These are phyloP conservation scores for Keiferia lycopersicella DNA, from an alignment of 2,888 invertebrate genomes.

Conservation along the genomic window DNA sequence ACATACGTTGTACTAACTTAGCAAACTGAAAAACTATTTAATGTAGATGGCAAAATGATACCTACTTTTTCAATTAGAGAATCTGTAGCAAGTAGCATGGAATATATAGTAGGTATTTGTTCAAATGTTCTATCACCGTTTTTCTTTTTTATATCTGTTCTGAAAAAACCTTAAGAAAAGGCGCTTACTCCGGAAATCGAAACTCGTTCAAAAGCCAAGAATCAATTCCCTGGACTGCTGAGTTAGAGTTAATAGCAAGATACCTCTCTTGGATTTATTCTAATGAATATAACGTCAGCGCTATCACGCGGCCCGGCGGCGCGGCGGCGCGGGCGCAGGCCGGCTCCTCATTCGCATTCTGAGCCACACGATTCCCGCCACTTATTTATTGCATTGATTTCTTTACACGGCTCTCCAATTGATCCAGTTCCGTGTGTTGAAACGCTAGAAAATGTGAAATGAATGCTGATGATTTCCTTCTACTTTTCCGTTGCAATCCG, in stretches of 20 bases:
- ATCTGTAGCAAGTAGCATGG: too few relatives aligned
- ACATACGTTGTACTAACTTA: too few relatives aligned
- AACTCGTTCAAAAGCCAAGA: too few relatives aligned
- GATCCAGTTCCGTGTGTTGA: background rate
- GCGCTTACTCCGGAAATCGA: too few relatives aligned
- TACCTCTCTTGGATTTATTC: slow-evolving; percentile 9
- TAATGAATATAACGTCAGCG: slow-evolving; percentile 13
- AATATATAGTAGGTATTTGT: too few relatives aligned
- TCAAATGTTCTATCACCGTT: too few relatives aligned
- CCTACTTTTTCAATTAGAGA: too few relatives aligned
- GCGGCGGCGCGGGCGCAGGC: background rate
- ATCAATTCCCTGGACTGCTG: too few relatives aligned
- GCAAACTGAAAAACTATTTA: too few relatives aligned
- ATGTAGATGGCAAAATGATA: too few relatives aligned
- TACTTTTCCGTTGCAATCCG: background rate
- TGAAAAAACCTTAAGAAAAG: too few relatives aligned
- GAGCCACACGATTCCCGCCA: slow-evolving; percentile 10
- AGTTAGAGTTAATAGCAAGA: background rate
- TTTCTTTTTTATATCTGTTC: too few relatives aligned
- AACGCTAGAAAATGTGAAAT: background rate
- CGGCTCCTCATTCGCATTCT: slow-evolving; percentile 16
- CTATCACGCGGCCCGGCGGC: slow-evolving; percentile 10
- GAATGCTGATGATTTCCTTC: background rate
- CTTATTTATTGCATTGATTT: slow-evolving; percentile 11
- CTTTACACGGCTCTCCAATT: slow-evolving; percentile 14